Conservation (phyloP, 2,888 invertebrate species). For the Eudemis profundana region DNA sequence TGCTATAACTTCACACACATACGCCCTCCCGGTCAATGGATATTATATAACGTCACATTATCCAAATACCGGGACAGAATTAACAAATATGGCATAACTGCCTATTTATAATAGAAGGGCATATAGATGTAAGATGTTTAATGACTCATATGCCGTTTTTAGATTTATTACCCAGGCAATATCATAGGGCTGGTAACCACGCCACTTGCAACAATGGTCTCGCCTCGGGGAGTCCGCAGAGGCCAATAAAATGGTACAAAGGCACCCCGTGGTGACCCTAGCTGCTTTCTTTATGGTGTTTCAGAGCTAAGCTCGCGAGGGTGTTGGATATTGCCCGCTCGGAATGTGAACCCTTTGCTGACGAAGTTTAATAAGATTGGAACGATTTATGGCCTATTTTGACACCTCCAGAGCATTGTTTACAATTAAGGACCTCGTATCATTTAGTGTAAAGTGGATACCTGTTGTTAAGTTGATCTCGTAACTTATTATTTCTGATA, state of each 20-base stretch:
- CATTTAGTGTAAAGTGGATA: neutral
- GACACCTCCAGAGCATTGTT: constrained; percentile 27
- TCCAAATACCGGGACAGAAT: constrained; percentile 56
- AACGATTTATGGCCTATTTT: constrained; percentile 29
- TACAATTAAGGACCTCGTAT: constrained; percentile 9
- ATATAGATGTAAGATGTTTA: constrained; percentile 1
- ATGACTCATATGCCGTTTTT: constrained; percentile 12
- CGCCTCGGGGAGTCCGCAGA: constrained; percentile 67
- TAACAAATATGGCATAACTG: constrained; percentile 62
- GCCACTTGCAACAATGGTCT: constrained; percentile 53
- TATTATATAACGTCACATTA: constrained; percentile 43
- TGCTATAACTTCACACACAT: neutral
- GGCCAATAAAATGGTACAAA: constrained; percentile 78
- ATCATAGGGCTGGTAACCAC: constrained; percentile 61
- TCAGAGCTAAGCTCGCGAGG: constrained; percentile 71
- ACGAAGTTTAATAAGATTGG: constrained; percentile 38
- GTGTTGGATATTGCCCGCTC: constrained; percentile 55
- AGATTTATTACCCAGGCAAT: constrained; percentile 39
- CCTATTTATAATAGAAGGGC: constrained; percentile 1
- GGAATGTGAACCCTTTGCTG: constrained; percentile 42
- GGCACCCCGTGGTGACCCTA: constrained; percentile 62
- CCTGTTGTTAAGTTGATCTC: neutral
- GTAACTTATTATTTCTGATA: neutral
- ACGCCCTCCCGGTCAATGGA: neutral
- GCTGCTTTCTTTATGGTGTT: constrained; percentile 64